Percentiles rank a stretch among this genome's conserved stretches.
These are phyloP conservation scores for Pipistrellus pygmaeus DNA, from an alignment of 2,797 vertebrate genomes.

Conservation along the genomic window DNA sequence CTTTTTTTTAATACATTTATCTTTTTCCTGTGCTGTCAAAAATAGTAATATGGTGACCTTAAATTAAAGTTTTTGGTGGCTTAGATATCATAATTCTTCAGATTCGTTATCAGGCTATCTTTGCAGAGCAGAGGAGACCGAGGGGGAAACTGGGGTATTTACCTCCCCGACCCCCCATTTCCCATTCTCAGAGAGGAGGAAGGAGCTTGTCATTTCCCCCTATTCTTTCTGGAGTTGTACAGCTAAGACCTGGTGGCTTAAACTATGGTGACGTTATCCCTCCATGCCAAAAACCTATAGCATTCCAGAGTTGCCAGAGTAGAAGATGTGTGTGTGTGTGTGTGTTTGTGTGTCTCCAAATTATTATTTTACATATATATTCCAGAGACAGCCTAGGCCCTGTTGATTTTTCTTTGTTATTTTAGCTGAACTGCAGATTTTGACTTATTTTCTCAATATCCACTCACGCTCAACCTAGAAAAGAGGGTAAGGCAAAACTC, in stretches of 20 bases:
- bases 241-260: neutral
- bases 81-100: neutral
- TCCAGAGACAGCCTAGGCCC: neutral
- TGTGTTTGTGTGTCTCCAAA: neutral
- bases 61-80: neutral
- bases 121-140: neutral
- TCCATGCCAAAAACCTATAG: accelerated
- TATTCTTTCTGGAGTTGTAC: neutral
- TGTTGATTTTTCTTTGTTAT: neutral
- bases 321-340: neutral
- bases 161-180: neutral
- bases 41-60: neutral
- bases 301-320: neutral
- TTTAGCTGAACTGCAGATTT: neutral
- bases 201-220: neutral
- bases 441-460: neutral
- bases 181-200: neutral
- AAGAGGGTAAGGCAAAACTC: neutral
- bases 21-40: neutral
- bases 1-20: neutral
- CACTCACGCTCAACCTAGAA: neutral
- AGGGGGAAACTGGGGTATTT: neutral
- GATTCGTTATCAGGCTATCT: neutral
- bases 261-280: neutral
- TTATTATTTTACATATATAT: neutral